Conservation (phyloP, 2,888 invertebrate genomes). For the Alitta virens region DNA sequence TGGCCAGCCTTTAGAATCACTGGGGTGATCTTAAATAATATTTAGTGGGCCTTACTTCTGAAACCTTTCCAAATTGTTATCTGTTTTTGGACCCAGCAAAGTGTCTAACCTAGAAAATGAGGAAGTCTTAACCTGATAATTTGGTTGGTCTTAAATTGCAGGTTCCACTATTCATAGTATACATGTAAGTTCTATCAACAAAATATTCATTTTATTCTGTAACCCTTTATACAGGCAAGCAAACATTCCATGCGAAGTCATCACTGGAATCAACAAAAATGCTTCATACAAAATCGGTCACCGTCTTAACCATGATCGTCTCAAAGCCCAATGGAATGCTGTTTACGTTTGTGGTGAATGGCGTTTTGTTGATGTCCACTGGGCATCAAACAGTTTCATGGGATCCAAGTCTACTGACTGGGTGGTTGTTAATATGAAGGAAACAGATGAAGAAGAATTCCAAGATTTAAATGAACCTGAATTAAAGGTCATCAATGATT, state of each 20-base stretch:
- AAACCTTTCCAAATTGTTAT: no score
- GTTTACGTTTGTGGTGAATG: slow-evolving; percentile 46
- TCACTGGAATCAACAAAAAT: slow-evolving; percentile 51
- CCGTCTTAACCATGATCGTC: slow-evolving; percentile 35
- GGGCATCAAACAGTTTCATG: slow-evolving; percentile 48
- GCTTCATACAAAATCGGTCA: slow-evolving; percentile 50
- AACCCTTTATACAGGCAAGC: slow-evolving; percentile 45
- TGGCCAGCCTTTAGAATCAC: no score
- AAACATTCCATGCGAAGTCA: slow-evolving; percentile 42
- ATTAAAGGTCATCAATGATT: slow-evolving; percentile 47
- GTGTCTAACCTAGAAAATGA: no score
- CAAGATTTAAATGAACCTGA: slow-evolving; percentile 27
- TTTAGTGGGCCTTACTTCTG: no score
- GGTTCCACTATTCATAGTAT: no score
- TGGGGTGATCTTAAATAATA: no score
- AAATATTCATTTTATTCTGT: no score
- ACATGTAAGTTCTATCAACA: no score
- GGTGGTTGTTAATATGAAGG: slow-evolving; percentile 40
- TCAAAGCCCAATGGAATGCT: slow-evolving; percentile 53
- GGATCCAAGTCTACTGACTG: slow-evolving; percentile 42
- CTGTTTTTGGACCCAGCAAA: no score
- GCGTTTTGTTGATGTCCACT: slow-evolving; percentile 48
- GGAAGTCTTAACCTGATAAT: no score
- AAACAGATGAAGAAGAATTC: slow-evolving; percentile 29
- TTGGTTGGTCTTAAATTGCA: no score